phyloP scores from a whole-genome alignment of 2,797 vertebrate species.

The Manis crassicaudata region DNA sequence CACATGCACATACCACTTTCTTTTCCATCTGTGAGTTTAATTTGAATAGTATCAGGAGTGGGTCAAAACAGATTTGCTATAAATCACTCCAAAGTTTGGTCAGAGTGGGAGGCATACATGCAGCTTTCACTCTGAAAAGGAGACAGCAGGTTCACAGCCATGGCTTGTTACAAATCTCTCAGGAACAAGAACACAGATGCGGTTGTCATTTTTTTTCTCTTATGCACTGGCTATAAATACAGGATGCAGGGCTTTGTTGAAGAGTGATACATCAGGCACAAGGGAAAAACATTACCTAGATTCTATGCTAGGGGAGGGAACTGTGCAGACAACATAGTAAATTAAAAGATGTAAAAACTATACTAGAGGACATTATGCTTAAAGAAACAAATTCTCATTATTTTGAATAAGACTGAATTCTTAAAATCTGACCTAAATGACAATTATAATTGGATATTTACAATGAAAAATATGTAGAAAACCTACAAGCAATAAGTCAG shows the following conservation, averaged over 20 bases:
- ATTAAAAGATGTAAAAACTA: slow-evolving; percentile 63
- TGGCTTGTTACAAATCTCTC: slow-evolving; percentile 40
- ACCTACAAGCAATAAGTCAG: slow-evolving; percentile 82
- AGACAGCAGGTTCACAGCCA: background rate
- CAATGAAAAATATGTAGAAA: slow-evolving; percentile 82
- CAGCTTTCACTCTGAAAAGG: background rate
- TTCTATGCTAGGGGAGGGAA: background rate
- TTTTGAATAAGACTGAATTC: slow-evolving; percentile 76
- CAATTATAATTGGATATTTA: slow-evolving; percentile 85
- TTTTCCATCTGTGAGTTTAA: slow-evolving; percentile 66
- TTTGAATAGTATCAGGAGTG: slow-evolving; percentile 62
- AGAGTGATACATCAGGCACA: slow-evolving; percentile 15
- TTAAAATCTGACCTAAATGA: slow-evolving; percentile 81
- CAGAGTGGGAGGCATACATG: background rate
- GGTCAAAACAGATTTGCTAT: slow-evolving; percentile 26
- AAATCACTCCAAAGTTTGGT: slow-evolving; percentile 55
- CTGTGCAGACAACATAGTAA: slow-evolving; percentile 45
- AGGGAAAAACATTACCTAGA: background rate
- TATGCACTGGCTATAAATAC: slow-evolving; percentile 34
- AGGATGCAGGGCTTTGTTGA: background rate
- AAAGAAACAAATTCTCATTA: slow-evolving; percentile 78
- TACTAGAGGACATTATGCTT: slow-evolving; percentile 62
- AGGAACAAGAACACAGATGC: slow-evolving; percentile 14
- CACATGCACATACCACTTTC: slow-evolving; percentile 20
- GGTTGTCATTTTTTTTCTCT: background rate